Conservation (phyloP, 2,797 vertebrate species). For the Bovichtus variegatus region DNA sequence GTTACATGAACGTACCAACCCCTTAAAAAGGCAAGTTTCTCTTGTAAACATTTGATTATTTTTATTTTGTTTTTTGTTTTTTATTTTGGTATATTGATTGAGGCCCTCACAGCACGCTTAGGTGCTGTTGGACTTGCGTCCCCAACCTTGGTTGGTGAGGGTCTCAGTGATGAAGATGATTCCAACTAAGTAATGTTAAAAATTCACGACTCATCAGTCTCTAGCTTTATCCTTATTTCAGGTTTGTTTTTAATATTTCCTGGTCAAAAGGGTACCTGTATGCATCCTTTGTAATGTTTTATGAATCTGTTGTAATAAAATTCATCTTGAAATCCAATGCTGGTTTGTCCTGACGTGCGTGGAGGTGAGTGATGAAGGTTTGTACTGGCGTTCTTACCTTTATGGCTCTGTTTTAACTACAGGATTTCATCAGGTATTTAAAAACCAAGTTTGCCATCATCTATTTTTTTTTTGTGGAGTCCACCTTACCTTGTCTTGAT, state of each 20-base stretch:
- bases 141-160: constrained; percentile 99
- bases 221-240: constrained; percentile 91
- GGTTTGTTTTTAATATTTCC: constrained; percentile 88
- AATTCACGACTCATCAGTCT: constrained; percentile 69
- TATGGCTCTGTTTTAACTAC: constrained; percentile 15
- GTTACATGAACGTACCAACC: constrained; percentile 90
- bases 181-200: constrained; percentile 85
- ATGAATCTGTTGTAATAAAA: constrained; percentile 98
- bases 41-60: constrained; percentile 91
- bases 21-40: constrained; percentile 93
- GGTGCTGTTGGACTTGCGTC: constrained; percentile 99
- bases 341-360: constrained; percentile 93
- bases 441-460: constrained; percentile 67
- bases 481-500: neutral
- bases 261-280: constrained; percentile 89
- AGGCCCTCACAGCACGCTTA: constrained; percentile 95
- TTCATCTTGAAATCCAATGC: constrained; percentile 91
- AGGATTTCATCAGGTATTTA: constrained; percentile 40
- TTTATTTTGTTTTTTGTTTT: constrained; percentile 57
- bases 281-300: constrained; percentile 93
- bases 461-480: constrained; percentile 20
- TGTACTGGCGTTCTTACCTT: constrained; percentile 79
- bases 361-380: constrained; percentile 93
- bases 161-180: constrained; percentile 89
- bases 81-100: constrained; percentile 77